Evolutionary conservation across 2,888 invertebrate genomes (phyloP), one percentile per base, ranked within the genome.

Genomic region (Congeria kusceri): DNA sequence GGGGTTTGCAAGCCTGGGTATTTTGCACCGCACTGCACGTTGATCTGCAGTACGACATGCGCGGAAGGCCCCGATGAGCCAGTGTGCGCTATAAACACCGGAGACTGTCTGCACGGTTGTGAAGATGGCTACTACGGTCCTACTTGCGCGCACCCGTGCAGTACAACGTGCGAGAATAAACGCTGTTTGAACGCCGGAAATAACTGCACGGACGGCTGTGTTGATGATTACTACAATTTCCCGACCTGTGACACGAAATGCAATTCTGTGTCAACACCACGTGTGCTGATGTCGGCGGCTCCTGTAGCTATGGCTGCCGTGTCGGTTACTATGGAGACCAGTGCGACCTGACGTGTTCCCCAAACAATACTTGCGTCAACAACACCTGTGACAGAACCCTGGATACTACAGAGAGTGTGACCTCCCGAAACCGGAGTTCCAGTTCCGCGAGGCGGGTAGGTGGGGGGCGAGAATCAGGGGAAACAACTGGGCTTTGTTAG

Each of bases 161-260:
- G 25, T 39, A 23, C 29, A 0, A 47, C 23, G 3, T 78, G 78
- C 28, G 46, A 49, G 13, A 74, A 78, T 29, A 73, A 58, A 4
- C 58, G 70, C 27, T 78, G 73, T 20, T 18, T 11, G 11, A 57
- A 25, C 32, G 18, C 39, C 20, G 56, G n/a, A 15, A 66, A 78
- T 61, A 66, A 47, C 28, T 78, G 78, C 25, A n/a, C 56, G 9
- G 69, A 73, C 20, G 76, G 79, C 15, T 81, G 80, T 49, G 39
- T 63, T 3, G 39, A 29, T 18, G 69, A 68, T 15, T 76, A 59
- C 25, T 76, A 65, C 20, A 32, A 4, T 7, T 32, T 32, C 11
- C 32, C 32, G 32, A 32, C 32, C 32, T 32, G 32, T 32, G 32
- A 11, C 32, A 32, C 32, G 4, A 7, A 11, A 7, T 32, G 32